These are phyloP conservation scores for Leptocoma aspasia DNA, from an alignment of 2,113 vertebrate genomes.

Conservation along the genomic window DNA sequence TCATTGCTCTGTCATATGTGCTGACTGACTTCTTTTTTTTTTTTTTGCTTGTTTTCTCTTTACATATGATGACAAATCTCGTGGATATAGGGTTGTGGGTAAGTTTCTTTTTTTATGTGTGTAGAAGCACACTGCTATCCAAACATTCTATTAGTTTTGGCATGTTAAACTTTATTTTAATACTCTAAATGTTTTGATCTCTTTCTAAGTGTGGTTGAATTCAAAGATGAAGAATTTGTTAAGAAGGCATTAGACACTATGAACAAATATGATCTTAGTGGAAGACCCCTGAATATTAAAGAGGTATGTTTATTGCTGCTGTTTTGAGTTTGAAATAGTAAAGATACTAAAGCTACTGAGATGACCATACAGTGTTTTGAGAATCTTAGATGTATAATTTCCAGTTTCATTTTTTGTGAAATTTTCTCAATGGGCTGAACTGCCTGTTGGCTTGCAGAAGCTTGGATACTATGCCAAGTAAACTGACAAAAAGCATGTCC, in stretches of 20 bases:
- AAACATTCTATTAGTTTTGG: neutral
- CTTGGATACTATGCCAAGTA: neutral
- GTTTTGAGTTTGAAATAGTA: neutral
- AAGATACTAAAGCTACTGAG: neutral
- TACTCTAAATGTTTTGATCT: conserved; percentile 40
- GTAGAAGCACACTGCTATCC: neutral
- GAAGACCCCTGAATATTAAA: conserved; percentile 96
- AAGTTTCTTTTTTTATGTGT: conserved; percentile 73
- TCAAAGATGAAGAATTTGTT: conserved; percentile 98
- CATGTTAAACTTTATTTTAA: conserved; percentile 46
- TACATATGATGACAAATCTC: conserved; percentile 66
- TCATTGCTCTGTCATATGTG: conserved; percentile 46
- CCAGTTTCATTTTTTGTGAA: neutral
- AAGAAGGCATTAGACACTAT: conserved; percentile 94
- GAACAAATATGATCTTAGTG: conserved; percentile 95
- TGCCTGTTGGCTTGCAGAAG: neutral
- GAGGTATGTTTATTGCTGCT: conserved; percentile 78
- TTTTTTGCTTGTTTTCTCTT: conserved; percentile 52
- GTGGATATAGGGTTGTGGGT: conserved; percentile 93
- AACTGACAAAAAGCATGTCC: neutral
- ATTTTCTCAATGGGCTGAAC: neutral
- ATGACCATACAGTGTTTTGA: neutral
- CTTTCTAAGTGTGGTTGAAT: conserved; percentile 91
- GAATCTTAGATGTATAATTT: neutral
- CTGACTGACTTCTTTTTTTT: conserved; percentile 59